Evolutionary conservation across 37 sponge, comb jelly and placozoan species (phyloP), one percentile per base, ranked within the genome.

Genomic region (Halisarca cf. caerulea): DNA sequence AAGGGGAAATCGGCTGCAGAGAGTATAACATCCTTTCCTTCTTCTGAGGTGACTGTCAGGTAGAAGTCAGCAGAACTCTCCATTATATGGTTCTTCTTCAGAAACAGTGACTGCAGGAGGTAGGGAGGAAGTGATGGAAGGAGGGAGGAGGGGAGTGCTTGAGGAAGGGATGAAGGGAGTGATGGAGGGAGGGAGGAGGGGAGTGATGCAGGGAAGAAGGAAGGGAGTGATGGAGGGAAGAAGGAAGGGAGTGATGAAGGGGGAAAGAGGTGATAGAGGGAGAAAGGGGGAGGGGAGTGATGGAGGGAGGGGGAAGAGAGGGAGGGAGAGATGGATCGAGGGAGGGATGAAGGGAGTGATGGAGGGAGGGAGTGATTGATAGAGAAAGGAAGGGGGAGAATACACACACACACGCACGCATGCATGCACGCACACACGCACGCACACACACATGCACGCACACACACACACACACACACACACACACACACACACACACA

Each of bases 221-320:
- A n/a, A 2, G 30, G 8, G 64, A 59, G 59, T n/a, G n/a, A n/a
- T n/a, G n/a, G n/a, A n/a, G n/a, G n/a, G n/a, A n/a, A n/a, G n/a
- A n/a, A n/a, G n/a, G n/a, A n/a, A n/a, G n/a, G 14, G 82, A 60
- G 82, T 44, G 66, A 59, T n/a, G n/a, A n/a, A n/a, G n/a, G 70
- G 80, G 28, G 86, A 66, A 20, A 25, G 58, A 36, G 69, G 38
- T n/a, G n/a, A n/a, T n/a, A 43, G 78, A 41, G 54, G 32, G 57
- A 51, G 60, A 58, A 8, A 32, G 28, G 61, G 58, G 58, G 28
- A 20, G 66, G 24, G 78, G 78, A 59, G 78, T 39, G 51, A 30
- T 18, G 27, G 23, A 61, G 43, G 61, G n/a, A n/a, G n/a, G n/a
- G n/a, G n/a, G n/a, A n/a, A n/a, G n/a, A n/a, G n/a, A n/a, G n/a